Percentiles rank a stretch among this genome's conserved stretches.
phyloP scores from a whole-genome alignment of 2,888 invertebrate genomes.

The Limnephilus auricula region DNA sequence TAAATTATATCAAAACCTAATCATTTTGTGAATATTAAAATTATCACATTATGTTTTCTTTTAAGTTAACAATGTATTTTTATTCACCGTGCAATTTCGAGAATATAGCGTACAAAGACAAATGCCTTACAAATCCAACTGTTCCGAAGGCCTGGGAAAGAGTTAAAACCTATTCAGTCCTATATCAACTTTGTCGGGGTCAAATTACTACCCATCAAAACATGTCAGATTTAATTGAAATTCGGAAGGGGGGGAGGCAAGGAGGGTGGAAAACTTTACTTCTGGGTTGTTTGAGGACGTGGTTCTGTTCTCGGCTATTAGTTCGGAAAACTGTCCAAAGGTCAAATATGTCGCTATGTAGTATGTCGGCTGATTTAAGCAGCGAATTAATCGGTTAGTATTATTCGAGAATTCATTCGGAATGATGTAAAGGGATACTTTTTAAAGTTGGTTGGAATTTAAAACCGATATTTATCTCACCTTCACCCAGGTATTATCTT shows the following conservation, averaged over 20 bases:
- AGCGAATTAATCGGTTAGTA: background rate
- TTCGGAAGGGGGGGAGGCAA: background rate
- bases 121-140: background rate
- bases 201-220: slow-evolving; percentile 32
- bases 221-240: slow-evolving; percentile 39
- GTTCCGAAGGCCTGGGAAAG: background rate
- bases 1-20: no score
- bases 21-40: no score
- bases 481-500: no score
- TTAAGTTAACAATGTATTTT: no score
- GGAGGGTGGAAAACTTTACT: background rate
- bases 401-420: background rate
- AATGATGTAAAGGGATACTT: background rate
- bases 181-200: slow-evolving; percentile 21
- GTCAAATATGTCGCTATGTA: background rate
- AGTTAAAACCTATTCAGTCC: slow-evolving; percentile 19
- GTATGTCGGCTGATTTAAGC: background rate
- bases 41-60: no score
- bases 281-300: background rate
- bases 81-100: background rate
- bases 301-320: background rate
- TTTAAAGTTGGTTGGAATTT: background rate
- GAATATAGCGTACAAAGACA: background rate
- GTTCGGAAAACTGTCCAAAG: background rate
- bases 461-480: background rate